Evolutionary conservation across 2,888 invertebrate species (phyloP).

Genomic region (Ophioninae sp.): DNA sequence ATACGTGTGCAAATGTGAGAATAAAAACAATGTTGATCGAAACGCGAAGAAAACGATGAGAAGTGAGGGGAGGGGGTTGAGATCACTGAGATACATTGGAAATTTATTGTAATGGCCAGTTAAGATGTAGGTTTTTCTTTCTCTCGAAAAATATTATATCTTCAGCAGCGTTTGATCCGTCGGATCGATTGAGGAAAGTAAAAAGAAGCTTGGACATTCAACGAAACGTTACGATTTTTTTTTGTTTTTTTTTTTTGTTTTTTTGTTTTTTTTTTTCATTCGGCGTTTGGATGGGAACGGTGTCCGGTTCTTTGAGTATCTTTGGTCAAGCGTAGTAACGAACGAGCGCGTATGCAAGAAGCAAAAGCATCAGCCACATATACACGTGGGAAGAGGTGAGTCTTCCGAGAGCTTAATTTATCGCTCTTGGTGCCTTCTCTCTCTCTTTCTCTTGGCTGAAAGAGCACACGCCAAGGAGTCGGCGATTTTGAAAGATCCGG

Average conservation of each 20-base stretch:
- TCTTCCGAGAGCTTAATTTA: slow-evolving; percentile 58
- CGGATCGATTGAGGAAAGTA: slow-evolving; percentile 32
- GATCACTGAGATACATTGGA: slow-evolving; percentile 62
- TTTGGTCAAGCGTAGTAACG: slow-evolving; percentile 51
- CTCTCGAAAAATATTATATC: slow-evolving; percentile 45
- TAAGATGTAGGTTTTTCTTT: slow-evolving; percentile 41
- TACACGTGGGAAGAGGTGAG: slow-evolving; percentile 46
- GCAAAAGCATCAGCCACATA: slow-evolving; percentile 59
- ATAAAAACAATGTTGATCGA: slow-evolving; percentile 26
- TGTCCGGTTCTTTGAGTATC: slow-evolving; percentile 13
- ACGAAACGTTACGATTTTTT: slow-evolving; percentile 50
- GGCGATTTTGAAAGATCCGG: slow-evolving; percentile 68
- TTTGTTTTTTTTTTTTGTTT: too few species aligned
- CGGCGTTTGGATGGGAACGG: slow-evolving; percentile 1
- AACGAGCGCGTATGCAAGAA: slow-evolving; percentile 69
- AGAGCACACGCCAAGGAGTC: slow-evolving; percentile 66
- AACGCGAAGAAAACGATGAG: slow-evolving; percentile 18
- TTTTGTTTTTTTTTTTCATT: slow-evolving; percentile 66
- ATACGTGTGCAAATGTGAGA: slow-evolving; percentile 9
- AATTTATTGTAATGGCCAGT: slow-evolving; percentile 63
- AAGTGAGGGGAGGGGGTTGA: slow-evolving; percentile 1
- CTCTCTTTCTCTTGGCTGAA: slow-evolving; percentile 47
- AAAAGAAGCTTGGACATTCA: slow-evolving; percentile 63
- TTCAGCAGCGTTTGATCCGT: slow-evolving; percentile 54
- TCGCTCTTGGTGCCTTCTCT: slow-evolving; percentile 44